A percentile compares a stretch with the other conserved stretches of the same genome.
phyloP scores from a whole-genome alignment of 2,113 vertebrate species.

The Hydrolagus affinis region DNA sequence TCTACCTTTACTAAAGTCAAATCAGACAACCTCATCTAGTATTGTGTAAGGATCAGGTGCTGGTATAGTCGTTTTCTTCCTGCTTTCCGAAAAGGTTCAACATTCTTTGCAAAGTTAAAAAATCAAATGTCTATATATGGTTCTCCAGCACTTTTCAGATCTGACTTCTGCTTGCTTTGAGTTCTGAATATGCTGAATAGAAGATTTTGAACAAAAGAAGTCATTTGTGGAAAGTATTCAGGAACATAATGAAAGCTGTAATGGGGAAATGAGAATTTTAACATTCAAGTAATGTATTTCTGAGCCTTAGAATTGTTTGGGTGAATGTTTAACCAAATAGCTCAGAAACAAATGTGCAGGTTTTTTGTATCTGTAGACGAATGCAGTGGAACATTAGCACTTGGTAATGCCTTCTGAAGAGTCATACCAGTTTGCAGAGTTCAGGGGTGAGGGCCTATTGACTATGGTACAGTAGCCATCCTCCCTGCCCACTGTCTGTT shows the following conservation, averaged over 20 bases:
- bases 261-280: slow-evolving; percentile 10
- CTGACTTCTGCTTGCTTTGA: not conserved
- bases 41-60: not conserved
- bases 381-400: no score
- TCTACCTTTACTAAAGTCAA: not conserved
- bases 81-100: not conserved
- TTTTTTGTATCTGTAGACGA: no score
- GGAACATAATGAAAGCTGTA: slow-evolving; percentile 6
- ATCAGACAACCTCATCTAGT: not conserved
- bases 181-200: not conserved
- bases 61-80: not conserved
- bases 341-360: no score
- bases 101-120: not conserved
- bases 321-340: not conserved
- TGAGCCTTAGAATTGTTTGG: not conserved
- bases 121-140: slow-evolving; percentile 1
- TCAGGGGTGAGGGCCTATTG: not conserved
- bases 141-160: not conserved
- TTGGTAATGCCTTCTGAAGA: no score
- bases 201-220: not conserved
- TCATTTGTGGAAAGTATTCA: not conserved
- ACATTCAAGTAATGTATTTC: not conserved
- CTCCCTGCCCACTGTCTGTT: not conserved
- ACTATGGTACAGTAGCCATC: not conserved
- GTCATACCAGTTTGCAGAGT: no score